Percentiles rank a stretch among this genome's conserved stretches.
Conservation (phyloP, 2,113 vertebrate species). For the Donacobius atricapilla region DNA sequence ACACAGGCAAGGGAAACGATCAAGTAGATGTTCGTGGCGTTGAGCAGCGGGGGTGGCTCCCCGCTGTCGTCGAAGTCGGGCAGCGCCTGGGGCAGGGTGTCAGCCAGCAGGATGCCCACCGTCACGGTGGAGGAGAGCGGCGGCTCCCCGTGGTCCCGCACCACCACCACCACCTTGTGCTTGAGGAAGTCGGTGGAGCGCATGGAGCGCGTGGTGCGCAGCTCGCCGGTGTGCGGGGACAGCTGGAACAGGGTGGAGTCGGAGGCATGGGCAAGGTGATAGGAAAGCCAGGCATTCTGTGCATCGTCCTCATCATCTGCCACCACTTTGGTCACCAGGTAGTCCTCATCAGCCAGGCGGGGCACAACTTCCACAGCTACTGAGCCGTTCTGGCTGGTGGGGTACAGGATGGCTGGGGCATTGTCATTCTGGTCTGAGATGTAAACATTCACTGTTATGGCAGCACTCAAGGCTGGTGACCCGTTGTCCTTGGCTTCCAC, state of each 20-base stretch:
- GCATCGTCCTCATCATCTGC: slow-evolving; percentile 89
- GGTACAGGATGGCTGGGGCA: slow-evolving; percentile 76
- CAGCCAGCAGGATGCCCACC: slow-evolving; percentile 75
- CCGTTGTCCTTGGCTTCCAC: slow-evolving; percentile 82
- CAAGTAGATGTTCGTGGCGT: slow-evolving; percentile 74
- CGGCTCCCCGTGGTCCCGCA: slow-evolving; percentile 77
- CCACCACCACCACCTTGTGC: slow-evolving; percentile 77
- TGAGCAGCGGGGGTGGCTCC: slow-evolving; percentile 63
- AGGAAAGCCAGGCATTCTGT: slow-evolving; percentile 89
- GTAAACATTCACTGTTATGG: slow-evolving; percentile 76
- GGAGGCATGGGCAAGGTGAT: slow-evolving; percentile 73
- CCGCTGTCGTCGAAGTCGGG: slow-evolving; percentile 75
- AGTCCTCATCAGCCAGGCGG: slow-evolving; percentile 75
- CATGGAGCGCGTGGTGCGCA: slow-evolving; percentile 78
- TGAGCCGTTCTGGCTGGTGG: slow-evolving; percentile 69
- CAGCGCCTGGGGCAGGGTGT: slow-evolving; percentile 71
- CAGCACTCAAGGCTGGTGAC: slow-evolving; percentile 75
- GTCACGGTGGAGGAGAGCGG: slow-evolving; percentile 76
- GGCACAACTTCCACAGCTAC: slow-evolving; percentile 74
- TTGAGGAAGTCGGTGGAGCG: slow-evolving; percentile 76
- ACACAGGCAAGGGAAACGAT: slow-evolving; percentile 73
- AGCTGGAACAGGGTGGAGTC: slow-evolving; percentile 84
- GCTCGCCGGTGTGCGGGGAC: slow-evolving; percentile 80
- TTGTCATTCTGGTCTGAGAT: slow-evolving; percentile 85
- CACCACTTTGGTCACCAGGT: slow-evolving; percentile 84